phyloP scores from a whole-genome alignment of 2,797 vertebrate species.

The Halcyon badia region DNA sequence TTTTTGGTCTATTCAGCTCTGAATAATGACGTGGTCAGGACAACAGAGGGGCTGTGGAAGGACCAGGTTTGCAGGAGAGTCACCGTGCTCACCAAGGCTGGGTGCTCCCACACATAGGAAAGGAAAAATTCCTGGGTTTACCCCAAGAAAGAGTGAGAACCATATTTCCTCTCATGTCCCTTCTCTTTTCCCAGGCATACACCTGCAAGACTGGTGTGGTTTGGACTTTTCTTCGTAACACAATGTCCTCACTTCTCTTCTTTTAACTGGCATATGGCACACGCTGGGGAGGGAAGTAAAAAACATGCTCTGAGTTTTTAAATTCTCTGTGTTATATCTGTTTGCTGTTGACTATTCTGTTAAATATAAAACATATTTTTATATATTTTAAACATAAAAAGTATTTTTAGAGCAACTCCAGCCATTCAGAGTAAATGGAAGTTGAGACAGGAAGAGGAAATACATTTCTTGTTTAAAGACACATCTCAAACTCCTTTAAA shows the following conservation, averaged over 20 bases:
- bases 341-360: background rate
- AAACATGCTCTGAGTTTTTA: background rate
- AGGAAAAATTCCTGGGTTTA: background rate
- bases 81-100: background rate
- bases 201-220: background rate
- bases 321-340: background rate
- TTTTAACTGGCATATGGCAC: background rate
- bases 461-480: background rate
- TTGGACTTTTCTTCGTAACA: background rate
- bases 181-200: background rate
- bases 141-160: background rate
- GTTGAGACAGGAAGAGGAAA: background rate
- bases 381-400: background rate
- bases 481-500: constrained; percentile 16
- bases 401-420: background rate
- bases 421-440: background rate
- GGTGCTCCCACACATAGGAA: background rate
- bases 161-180: background rate
- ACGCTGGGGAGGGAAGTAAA: background rate
- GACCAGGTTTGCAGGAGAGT: background rate
- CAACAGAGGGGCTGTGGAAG: background rate
- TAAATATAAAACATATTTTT: background rate
- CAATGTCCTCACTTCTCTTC: accelerated
- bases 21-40: accelerated
- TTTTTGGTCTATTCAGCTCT: background rate